Base-by-base conservation (phyloP, 1,140 invertebrate species). In the Drosophila virilis region DNA sequence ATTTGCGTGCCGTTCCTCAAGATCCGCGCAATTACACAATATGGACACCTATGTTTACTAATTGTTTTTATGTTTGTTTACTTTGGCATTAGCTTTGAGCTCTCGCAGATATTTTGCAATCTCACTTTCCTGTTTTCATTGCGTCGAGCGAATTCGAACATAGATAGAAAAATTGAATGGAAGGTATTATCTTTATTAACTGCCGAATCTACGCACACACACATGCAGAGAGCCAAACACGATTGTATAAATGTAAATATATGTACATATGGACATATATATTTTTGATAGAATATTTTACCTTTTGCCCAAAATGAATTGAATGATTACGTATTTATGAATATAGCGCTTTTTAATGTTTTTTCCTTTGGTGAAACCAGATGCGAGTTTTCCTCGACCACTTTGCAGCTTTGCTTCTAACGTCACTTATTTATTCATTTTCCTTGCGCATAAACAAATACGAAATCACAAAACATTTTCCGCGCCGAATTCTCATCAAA, bases 351-450 rank as follows among this genome's bases (percentile, higher is more conserved):
- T 65, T 64, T 62, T 35, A 6, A 69, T 58, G 35, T 28, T 40
- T 43, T 81, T 69, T 77, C 64, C 72, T 62, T 67, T 65, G 46
- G n/a, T 35, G 32, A 28, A 54, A 59, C 35, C 51, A 66, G 43
- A 67, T 75, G 67, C 40, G 37, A 72, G 61, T 69, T 50, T 59
- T 60, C 71, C n/a, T 22, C 17, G 28, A 22, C 48, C 32, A 43
- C 33, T 71, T 74, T 73, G 46, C 37, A 15, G 43, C 58, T 71
- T 62, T 74, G 72, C 57, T 74, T 66, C 65, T 62, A 54, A 50
- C 84, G 76, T 89, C 83, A 89, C 66, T 37, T 48, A 66, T 42
- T 13, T 52, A 62, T 62, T 75, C 70, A 70, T 70, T 74, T 58
- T 10, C 28, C 42, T 60, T 33, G 13, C 60, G 42, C 46, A 77